Conservation (phyloP, 2,888 invertebrate genomes). For the Sinotaia quadrata region DNA sequence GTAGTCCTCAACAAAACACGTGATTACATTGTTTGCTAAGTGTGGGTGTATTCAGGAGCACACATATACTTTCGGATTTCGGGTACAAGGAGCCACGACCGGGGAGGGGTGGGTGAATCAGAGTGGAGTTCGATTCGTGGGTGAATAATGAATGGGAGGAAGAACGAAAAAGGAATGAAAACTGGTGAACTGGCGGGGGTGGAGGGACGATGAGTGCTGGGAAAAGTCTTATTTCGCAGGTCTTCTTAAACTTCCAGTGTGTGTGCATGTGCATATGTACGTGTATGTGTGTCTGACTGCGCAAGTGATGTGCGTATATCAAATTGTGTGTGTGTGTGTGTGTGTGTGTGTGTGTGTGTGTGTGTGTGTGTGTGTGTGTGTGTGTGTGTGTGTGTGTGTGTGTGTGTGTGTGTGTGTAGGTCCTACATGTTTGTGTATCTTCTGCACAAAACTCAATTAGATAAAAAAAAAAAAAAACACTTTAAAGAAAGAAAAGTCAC, state of each 20-base stretch:
- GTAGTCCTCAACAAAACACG: too few relatives aligned
- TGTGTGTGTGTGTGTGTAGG: not conserved
- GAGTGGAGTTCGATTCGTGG: not conserved
- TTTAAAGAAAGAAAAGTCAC: too few relatives aligned
- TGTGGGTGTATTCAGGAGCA: too few relatives aligned
- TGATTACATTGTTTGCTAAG: too few relatives aligned
- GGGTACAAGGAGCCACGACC: not conserved
- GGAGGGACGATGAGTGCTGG: not conserved
- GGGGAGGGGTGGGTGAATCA: not conserved
- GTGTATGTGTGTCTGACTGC: not conserved
- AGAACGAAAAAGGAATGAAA: too few relatives aligned
- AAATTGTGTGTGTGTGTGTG: not conserved
- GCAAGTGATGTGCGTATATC: not conserved
- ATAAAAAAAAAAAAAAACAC: too few relatives aligned
- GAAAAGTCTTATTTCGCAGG: not conserved
- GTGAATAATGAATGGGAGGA: too few relatives aligned
- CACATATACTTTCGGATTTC: too few relatives aligned
- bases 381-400: not conserved
- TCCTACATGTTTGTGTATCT: slow-evolving; percentile 5
- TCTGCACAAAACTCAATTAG: too few relatives aligned
- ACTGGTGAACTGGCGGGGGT: too few relatives aligned
- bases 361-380: slow-evolving; percentile 11
- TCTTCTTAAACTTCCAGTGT: too few relatives aligned
- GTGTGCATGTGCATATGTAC: not conserved
- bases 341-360: slow-evolving; percentile 5